Conservation (phyloP, 2,797 vertebrate genomes). For the Erithacus rubecula region DNA sequence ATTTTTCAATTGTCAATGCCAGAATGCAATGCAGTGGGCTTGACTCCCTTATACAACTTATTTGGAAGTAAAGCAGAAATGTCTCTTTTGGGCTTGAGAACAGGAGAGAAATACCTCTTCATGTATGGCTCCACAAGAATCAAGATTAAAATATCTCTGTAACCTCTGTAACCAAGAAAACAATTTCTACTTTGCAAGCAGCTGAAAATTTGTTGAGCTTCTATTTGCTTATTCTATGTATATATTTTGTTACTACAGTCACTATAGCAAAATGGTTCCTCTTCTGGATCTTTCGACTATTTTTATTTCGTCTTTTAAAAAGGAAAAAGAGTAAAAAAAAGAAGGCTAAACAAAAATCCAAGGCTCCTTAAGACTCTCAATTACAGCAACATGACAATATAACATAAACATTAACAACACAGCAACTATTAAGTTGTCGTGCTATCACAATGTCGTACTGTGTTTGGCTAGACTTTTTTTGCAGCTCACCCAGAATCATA, state of each 20-base stretch:
- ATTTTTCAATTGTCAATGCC: slow-evolving; percentile 6
- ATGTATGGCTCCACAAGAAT: not conserved
- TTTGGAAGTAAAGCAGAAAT: not conserved
- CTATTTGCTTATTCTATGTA: not conserved
- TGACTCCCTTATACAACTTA: not conserved
- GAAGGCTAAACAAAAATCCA: not conserved
- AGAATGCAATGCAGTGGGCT: not conserved
- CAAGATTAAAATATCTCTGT: not conserved
- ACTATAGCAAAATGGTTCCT: not conserved
- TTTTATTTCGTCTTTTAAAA: not conserved
- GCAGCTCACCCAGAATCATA: not conserved
- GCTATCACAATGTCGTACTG: not conserved
- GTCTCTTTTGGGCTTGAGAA: not conserved
- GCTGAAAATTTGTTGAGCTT: not conserved
- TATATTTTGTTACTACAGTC: not conserved
- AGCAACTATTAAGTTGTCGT: not conserved
- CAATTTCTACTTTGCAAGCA: not conserved
- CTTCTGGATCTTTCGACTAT: not conserved
- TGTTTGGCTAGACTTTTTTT: not conserved
- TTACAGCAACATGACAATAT: not conserved
- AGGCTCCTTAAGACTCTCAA: not conserved
- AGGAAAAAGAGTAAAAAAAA: not conserved
- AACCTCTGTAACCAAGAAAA: not conserved
- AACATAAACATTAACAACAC: not conserved
- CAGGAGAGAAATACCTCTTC: not conserved